These are phyloP conservation scores for Upupa epops DNA, from an alignment of 2,113 vertebrate species.

Conservation along the genomic window DNA sequence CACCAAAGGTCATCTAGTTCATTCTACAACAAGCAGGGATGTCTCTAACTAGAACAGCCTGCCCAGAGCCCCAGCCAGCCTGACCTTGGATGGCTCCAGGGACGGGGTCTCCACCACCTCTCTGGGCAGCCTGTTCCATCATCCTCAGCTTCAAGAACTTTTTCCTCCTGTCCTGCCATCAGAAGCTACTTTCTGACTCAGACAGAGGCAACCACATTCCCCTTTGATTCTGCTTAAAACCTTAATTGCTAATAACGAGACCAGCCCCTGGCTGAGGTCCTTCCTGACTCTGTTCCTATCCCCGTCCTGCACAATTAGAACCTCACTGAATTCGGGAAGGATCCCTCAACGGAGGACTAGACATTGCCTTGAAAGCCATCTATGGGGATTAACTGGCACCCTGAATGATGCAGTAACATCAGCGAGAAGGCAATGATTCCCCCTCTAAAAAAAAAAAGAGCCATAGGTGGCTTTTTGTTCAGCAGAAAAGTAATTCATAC, in stretches of 20 bases:
- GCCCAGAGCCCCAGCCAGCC: no score
- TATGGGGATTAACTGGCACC: not conserved
- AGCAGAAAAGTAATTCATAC: not conserved
- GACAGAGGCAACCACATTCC: conserved; percentile 17
- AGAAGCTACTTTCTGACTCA: not conserved
- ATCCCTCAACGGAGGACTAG: not conserved
- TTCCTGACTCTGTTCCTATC: conserved; percentile 14
- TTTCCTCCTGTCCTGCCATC: not conserved
- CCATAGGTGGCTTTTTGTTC: not conserved
- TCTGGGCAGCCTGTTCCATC: no score
- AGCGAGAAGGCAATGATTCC: not conserved
- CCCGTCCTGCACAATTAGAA: not conserved
- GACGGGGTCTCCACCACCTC: no score
- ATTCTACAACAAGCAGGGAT: no score
- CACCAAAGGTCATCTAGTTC: no score
- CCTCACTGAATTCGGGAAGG: not conserved
- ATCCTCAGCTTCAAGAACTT: no score
- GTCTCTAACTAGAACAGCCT: no score
- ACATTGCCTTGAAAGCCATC: not conserved
- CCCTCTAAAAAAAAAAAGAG: not conserved
- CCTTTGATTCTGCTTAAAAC: not conserved
- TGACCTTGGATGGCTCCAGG: no score
- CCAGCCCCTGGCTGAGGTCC: not conserved
- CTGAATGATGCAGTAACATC: not conserved
- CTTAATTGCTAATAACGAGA: conserved; percentile 22